Base-by-base conservation (phyloP, 2,888 invertebrate genomes). In the Erannis defoliaria region DNA sequence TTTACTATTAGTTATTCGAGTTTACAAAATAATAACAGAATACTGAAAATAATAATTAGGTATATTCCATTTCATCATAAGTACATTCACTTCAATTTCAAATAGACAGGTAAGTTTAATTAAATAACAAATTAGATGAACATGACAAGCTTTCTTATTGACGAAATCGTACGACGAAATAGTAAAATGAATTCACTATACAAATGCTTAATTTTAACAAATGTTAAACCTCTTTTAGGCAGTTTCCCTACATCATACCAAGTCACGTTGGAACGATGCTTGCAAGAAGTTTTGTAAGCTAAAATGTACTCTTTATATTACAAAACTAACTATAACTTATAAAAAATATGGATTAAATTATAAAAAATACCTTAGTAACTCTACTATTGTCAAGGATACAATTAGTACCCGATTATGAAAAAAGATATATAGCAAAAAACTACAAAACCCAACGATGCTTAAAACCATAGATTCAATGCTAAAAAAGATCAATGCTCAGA, bases 51-150 rank as follows among this genome's bases (percentile, higher is more conserved):
- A 89, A 85, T 82, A 78, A 72, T 85, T 88, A 51, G 40, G 51
- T 51, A 84, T 88, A 89, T 84, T 88, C 85, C 77, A 85, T 84
- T 84, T 84, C 77, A 85, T 80, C 71, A 82, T 88, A 90, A 86
- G 89, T 89, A 88, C 86, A 85, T 76, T 81, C 77, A 85, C 76
- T 81, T 82, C 82, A 83, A 75, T 75, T 71, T 80, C 68, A 81
- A 50, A 55, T 21, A 35, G 6, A 21, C 35, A 81, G 70, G 70
- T 76, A 80, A 84, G 81, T 79, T 78, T 85, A 85, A 68, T 85
- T 86, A 81, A 84, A 83, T 81, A 88, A 87, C 83, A 85, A 85
- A 84, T 37, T 45, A 37, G 37, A 50, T 64, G 53, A 48, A 48
- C 57, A 62, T 54, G 54, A 55, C 21, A 57, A 53, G 21, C 42